Conservation (phyloP, 2,797 vertebrate genomes). For the Lemur catta region DNA sequence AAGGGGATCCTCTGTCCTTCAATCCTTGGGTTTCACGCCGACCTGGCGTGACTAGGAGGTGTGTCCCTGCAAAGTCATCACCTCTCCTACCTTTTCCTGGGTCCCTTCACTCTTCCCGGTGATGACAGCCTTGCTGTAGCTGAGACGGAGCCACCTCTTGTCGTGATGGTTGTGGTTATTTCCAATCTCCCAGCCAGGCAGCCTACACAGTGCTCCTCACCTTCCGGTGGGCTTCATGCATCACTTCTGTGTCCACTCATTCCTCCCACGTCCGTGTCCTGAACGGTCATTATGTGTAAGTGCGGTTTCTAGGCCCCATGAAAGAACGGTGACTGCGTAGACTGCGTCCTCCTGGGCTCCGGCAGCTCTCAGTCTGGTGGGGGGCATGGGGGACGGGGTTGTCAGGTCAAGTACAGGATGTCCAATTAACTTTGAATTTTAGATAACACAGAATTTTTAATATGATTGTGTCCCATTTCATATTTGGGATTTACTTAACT, state of each 20-base stretch:
- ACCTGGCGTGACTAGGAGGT: accelerated
- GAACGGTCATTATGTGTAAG: background rate
- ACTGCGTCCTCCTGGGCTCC: background rate
- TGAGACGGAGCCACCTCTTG: background rate
- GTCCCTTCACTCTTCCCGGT: background rate
- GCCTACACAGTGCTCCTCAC: background rate
- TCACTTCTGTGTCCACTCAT: background rate
- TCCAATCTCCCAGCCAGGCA: background rate
- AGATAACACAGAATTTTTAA: background rate
- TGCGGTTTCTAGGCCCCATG: background rate
- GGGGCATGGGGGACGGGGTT: background rate
- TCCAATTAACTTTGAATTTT: background rate
- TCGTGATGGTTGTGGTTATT: background rate
- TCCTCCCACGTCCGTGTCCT: background rate
- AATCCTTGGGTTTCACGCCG: background rate
- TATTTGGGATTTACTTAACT: background rate
- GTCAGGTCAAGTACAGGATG: background rate
- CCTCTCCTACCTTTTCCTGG: background rate
- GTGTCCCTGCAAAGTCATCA: background rate
- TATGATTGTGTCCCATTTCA: background rate
- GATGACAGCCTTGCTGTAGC: background rate
- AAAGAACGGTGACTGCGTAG: background rate
- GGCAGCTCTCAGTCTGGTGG: background rate
- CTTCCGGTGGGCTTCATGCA: background rate
- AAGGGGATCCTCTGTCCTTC: background rate